Base-by-base conservation (phyloP, 1,140 invertebrate genomes). In the Gryon sp. region DNA sequence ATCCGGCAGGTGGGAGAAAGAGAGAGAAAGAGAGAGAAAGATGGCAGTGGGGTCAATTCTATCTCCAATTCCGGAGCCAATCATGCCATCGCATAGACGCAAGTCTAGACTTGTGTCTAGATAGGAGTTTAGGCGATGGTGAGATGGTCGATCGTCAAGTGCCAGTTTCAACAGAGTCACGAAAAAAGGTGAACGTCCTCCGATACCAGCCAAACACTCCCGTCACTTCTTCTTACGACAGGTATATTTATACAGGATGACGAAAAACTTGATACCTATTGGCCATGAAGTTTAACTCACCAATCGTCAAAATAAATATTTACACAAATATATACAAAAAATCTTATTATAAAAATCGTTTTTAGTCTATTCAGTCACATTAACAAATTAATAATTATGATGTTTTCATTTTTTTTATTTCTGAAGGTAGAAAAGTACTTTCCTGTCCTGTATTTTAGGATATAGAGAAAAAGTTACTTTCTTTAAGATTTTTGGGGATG, bases 171-270 rank as follows among this genome's bases (percentile, higher is more conserved):
- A 69, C 65, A 76, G 62, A 86, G 84, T 84, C 82, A 88, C 86
- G 86, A 88, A 88, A 88, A 88, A 88, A 87, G 86, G 86, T 87
- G 85, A 88, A 87, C 78, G 86, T 86, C 85, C 85, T 88, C 86
- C 62, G 59, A 73, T 78, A 75, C 68, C 82, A 75, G 80, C 83
- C 77, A 77, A 84, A 83, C 79, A 80, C 52, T 82, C 81, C 82
- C 80, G 83, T 80, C 82, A 82, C 81, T 80, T 76, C 24, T 52
- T 66, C 46, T 60, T 36, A 66, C 63, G 63, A 69, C 59, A 70
- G 78, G 59, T 70, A 75, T 66, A 68, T 76, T 65, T 76, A 66
- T 75, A 75, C 41, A 57, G 22, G 48, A 46, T 72, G 68, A 53
- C 69, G 20, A 59, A 70, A 52, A 50, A 52, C 26, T 59, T 52